Base-by-base conservation (phyloP, 2,888 invertebrate genomes). In the Cryptocephalus primarius region DNA sequence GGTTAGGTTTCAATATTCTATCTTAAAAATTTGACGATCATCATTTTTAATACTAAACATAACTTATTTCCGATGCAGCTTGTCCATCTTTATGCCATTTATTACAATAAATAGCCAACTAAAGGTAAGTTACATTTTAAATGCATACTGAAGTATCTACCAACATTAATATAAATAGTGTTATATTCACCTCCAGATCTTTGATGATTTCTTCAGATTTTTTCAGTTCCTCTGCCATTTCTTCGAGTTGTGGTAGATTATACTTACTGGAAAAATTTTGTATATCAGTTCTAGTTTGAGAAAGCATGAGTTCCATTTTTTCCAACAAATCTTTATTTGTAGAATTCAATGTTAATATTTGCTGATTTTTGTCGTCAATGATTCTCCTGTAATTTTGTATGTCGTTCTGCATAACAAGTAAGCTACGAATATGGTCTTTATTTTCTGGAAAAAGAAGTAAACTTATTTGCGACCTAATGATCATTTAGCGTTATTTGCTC, bases 231-330 rank as follows among this genome's bases (percentile, higher is more conserved):
- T 61, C 55, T 43, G 55, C 58, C 63, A 64, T 64, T 41, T 55
- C 54, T 49, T 62, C 60, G 32, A 64, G 50, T 49, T 64, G 60
- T 10, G 64, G 64, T 47, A 64, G 48, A 48, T 57, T 63, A 48
- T 64, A 64, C 53, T 62, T 62, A 22, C 55, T 49, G 8, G 63
- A 64, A 14, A 64, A 50, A 47, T 58, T 62, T 48, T 60, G 59
- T 13, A 64, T 61, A 33, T 64, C 63, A 34, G 53, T 58, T 46
- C 63, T 51, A 22, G 63, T 64, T 52, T 64, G 59, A 40, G 56
- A 50, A 22, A 64, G 49, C 58, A 61, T 62, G 43, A 60, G 59
- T 49, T 64, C 63, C 46, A 64, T 60, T 56, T 63, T 62, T 33
- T 62, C 61, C 36, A 59, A 54, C 8, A 60, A 47, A 44, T 63